These are phyloP conservation scores for Cantharis lateralis DNA, from an alignment of 2,888 invertebrate genomes.

Conservation along the genomic window DNA sequence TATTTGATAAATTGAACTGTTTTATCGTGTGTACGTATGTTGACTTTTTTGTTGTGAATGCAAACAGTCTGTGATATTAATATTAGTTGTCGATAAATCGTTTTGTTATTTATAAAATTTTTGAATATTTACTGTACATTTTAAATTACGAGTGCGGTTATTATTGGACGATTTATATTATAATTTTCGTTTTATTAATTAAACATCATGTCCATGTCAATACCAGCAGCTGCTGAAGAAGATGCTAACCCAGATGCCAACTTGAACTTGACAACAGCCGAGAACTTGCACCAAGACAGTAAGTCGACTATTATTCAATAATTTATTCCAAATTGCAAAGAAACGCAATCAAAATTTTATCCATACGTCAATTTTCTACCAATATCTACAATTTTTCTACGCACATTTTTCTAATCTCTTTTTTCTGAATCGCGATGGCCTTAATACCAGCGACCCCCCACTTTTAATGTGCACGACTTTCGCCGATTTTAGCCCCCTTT, in stretches of 20 bases:
- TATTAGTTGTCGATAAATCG: slow-evolving; percentile 43
- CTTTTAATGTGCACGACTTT: not conserved
- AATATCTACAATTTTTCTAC: not conserved
- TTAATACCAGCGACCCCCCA: not conserved
- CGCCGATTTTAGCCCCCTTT: not conserved
- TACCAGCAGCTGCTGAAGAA: slow-evolving; percentile 22
- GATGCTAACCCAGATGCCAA: slow-evolving; percentile 13
- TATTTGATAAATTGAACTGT: slow-evolving; percentile 32
- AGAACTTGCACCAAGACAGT: slow-evolving; percentile 24
- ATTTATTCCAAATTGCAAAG: not conserved
- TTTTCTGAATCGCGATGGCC: not conserved
- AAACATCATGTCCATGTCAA: slow-evolving; percentile 29
- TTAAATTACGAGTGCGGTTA: slow-evolving; percentile 16
- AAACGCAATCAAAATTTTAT: not conserved
- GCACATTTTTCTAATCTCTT: not conserved
- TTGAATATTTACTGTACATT: slow-evolving; percentile 26
- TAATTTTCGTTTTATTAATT: slow-evolving; percentile 4
- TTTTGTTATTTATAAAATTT: slow-evolving; percentile 30
- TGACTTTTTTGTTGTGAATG: slow-evolving; percentile 62
- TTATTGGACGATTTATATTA: slow-evolving; percentile 6
- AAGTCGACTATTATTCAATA: slow-evolving; percentile 8
- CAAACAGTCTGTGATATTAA: slow-evolving; percentile 67
- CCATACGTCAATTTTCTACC: not conserved
- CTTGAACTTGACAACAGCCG: slow-evolving; percentile 12
- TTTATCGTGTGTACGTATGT: slow-evolving; percentile 51